These are phyloP conservation scores for Sciaenops ocellatus DNA, from an alignment of 2,797 vertebrate species.

Conservation along the genomic window DNA sequence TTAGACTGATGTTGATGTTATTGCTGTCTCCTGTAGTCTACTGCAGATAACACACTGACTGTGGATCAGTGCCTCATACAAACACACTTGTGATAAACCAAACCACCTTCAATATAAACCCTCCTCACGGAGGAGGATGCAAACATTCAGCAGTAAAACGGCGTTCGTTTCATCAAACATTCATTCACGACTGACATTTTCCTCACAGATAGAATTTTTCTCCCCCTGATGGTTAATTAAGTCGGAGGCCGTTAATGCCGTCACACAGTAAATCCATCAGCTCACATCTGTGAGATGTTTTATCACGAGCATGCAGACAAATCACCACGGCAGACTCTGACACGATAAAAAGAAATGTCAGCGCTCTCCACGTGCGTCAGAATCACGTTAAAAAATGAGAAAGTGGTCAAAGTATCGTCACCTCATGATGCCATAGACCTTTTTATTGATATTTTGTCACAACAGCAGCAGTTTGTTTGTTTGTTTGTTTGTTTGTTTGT, in stretches of 20 bases:
- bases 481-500: constrained; percentile 28
- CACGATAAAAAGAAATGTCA: constrained; percentile 28
- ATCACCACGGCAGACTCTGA: constrained; percentile 27
- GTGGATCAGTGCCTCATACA: too few relatives aligned
- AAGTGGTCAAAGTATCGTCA: constrained; percentile 27
- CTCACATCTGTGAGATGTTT: constrained; percentile 32
- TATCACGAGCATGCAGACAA: constrained; percentile 12
- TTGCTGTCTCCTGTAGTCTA: too few relatives aligned
- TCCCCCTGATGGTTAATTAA: constrained; percentile 36
- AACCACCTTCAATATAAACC: background rate
- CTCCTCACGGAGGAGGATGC: background rate
- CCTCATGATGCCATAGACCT: constrained; percentile 59
- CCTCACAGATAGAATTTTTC: background rate
- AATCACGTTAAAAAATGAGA: constrained; percentile 25
- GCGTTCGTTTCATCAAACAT: constrained; percentile 5
- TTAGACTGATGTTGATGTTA: too few relatives aligned
- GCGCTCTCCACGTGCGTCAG: background rate
- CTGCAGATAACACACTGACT: background rate
- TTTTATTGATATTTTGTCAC: constrained; percentile 73
- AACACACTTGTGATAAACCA: too few relatives aligned
- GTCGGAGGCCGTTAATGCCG: background rate
- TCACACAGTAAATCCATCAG: constrained; percentile 8
- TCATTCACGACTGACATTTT: constrained; percentile 34
- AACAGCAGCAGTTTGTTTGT: constrained; percentile 80
- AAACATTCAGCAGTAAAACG: constrained; percentile 6